These are phyloP conservation scores for Hippoglossus hippoglossus DNA, from an alignment of 2,797 vertebrate species.

Conservation along the genomic window DNA sequence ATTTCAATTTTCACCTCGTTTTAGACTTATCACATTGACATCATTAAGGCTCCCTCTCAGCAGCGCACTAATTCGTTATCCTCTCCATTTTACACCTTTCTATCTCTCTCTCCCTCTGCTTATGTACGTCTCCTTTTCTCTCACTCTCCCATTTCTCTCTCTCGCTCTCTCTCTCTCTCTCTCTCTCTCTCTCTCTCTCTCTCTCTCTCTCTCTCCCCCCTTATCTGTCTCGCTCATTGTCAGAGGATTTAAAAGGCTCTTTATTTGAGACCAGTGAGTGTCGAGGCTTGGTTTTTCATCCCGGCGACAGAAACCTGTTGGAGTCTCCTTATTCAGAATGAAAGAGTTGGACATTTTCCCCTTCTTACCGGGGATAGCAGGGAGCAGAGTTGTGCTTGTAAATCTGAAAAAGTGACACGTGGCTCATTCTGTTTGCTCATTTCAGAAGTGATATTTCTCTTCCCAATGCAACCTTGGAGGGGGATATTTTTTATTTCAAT, in stretches of 20 bases:
- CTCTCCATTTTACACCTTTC: conserved; percentile 77
- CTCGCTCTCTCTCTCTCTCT: conserved; percentile 34
- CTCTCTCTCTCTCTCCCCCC: conserved; percentile 43
- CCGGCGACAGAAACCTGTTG: conserved; percentile 75
- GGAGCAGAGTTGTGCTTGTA: conserved; percentile 38
- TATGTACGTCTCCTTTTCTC: conserved; percentile 46
- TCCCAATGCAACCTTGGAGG: conserved; percentile 3
- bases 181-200: too few relatives aligned
- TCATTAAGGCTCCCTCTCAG: conserved; percentile 80
- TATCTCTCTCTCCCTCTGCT: conserved; percentile 44
- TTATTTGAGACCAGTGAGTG: conserved; percentile 67
- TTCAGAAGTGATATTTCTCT: conserved; percentile 46
- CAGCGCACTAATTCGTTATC: conserved; percentile 74
- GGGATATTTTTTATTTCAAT: conserved; percentile 42
- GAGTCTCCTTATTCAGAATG: conserved; percentile 68
- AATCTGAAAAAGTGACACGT: conserved; percentile 54
- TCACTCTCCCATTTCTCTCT: conserved; percentile 26
- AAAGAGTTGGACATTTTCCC: conserved; percentile 57
- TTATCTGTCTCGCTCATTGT: conserved; percentile 75
- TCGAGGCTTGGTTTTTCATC: conserved; percentile 75
- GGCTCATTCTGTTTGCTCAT: conserved; percentile 54
- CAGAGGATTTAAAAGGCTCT: conserved; percentile 76
- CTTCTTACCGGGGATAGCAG: conserved; percentile 45
- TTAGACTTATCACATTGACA: conserved; percentile 76
- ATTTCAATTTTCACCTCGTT: conserved; percentile 79